These are phyloP conservation scores for Zaprionus inermis DNA, from an alignment of 1,140 invertebrate species.

Conservation along the genomic window DNA sequence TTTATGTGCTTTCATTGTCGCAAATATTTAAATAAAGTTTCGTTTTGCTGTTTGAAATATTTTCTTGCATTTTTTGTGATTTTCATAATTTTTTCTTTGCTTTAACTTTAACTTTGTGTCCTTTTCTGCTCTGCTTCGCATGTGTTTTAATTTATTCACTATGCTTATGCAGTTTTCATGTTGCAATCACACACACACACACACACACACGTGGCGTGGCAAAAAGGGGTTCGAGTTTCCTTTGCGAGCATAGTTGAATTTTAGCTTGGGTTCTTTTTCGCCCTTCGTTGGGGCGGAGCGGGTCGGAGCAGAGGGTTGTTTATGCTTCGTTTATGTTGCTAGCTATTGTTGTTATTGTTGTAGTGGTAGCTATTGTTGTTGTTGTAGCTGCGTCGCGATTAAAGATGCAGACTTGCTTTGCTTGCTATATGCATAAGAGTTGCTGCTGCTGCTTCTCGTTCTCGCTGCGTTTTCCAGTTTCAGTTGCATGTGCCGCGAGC, in stretches of 20 bases:
- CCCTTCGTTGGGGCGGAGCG: slow-evolving; percentile 6
- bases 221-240: slow-evolving; percentile 29
- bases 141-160: slow-evolving; percentile 6
- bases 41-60: not conserved
- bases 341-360: slow-evolving; percentile 37
- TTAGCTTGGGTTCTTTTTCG: slow-evolving; percentile 10
- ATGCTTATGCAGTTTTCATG: slow-evolving; percentile 33
- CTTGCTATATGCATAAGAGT: slow-evolving; percentile 60
- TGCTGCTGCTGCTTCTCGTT: slow-evolving; percentile 37
- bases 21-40: not conserved
- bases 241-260: slow-evolving; percentile 11
- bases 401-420: slow-evolving; percentile 70
- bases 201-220: slow-evolving; percentile 26
- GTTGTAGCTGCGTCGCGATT: slow-evolving; percentile 52
- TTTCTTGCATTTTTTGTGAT: not conserved
- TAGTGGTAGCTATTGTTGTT: slow-evolving; percentile 33
- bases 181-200: slow-evolving; percentile 30
- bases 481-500: slow-evolving; percentile 32
- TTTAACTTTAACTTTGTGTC: not conserved
- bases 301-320: slow-evolving; percentile 37
- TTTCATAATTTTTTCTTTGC: not conserved
- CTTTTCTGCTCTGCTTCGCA: not conserved
- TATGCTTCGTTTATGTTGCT: slow-evolving; percentile 40
- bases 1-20: not conserved
- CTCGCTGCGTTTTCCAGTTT: slow-evolving; percentile 49